Conservation (phyloP, 1,140 invertebrate genomes). For the Dolichoris vasculosae region DNA sequence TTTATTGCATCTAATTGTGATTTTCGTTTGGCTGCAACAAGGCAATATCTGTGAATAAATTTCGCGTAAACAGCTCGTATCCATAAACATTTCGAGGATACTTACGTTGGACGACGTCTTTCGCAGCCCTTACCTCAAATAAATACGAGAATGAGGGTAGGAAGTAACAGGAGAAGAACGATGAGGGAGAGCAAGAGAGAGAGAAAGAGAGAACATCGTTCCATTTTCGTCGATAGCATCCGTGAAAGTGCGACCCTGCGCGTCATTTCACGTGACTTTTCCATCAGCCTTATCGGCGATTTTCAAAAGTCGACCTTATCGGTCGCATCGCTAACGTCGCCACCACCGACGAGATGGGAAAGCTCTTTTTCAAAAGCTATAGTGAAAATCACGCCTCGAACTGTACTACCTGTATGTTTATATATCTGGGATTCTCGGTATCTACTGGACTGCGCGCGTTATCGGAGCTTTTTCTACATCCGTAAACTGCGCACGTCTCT, state of each 20-base stretch:
- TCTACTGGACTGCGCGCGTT: not conserved
- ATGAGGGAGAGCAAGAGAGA: not conserved
- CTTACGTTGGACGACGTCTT: not conserved
- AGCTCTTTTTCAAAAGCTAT: not conserved
- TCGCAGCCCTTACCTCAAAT: not conserved
- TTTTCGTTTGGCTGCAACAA: not conserved
- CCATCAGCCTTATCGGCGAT: conserved; percentile 47
- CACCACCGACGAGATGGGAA: not conserved
- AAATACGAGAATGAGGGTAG: not conserved
- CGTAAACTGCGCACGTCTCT: conserved; percentile 23
- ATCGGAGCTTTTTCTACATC: conserved; percentile 14
- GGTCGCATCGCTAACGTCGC: not conserved
- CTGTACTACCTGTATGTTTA: not conserved
- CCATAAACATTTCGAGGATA: not conserved
- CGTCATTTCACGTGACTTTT: conserved; percentile 35
- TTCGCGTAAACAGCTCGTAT: not conserved
- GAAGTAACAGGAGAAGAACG: not conserved
- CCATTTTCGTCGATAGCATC: conserved; percentile 41
- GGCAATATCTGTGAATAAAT: not conserved
- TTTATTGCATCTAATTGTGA: not conserved
- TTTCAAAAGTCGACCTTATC: conserved; percentile 34
- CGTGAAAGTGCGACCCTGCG: not conserved
- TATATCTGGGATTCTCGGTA: not conserved
- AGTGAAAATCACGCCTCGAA: conserved; percentile 1
- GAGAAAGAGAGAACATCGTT: not conserved